Percentiles rank a stretch among this genome's conserved stretches.
Evolutionary conservation across 2,113 vertebrate species (phyloP).

Genomic region (Carassius gibelio): DNA sequence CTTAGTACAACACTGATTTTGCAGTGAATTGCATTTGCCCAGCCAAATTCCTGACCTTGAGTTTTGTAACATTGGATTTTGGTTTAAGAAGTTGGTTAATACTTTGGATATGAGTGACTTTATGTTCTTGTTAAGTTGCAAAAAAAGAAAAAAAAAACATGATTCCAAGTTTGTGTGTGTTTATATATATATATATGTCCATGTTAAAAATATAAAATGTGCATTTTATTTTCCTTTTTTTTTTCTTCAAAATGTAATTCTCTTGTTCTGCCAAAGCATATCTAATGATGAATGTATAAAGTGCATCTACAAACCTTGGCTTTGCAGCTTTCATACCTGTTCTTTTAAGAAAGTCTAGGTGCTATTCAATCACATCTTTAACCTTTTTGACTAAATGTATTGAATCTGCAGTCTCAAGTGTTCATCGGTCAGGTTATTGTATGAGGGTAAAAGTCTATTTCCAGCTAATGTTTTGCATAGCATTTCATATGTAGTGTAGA

Average conservation of each 20-base stretch:
- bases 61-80: conserved; percentile 10
- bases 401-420: not conserved
- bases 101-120: not conserved
- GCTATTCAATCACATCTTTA: conserved; percentile 24
- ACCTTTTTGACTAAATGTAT: not conserved
- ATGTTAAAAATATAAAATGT: not conserved
- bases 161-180: not conserved
- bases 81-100: not conserved
- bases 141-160: not conserved
- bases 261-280: conserved; percentile 67
- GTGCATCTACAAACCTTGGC: conserved; percentile 52
- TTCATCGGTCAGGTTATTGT: not conserved
- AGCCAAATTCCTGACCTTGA: not conserved
- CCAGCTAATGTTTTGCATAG: not conserved
- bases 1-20: not conserved
- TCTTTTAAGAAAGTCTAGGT: conserved; percentile 31
- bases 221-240: not conserved
- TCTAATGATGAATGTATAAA: conserved; percentile 67
- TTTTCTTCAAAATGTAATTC: not conserved
- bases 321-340: conserved; percentile 59
- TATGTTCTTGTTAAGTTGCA: not conserved
- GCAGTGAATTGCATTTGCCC: not conserved
- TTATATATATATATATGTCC: not conserved
- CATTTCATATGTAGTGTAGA: not conserved
- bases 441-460: not conserved